Conservation (phyloP, 2,113 vertebrate genomes). For the Pyrgilauda ruficollis region DNA sequence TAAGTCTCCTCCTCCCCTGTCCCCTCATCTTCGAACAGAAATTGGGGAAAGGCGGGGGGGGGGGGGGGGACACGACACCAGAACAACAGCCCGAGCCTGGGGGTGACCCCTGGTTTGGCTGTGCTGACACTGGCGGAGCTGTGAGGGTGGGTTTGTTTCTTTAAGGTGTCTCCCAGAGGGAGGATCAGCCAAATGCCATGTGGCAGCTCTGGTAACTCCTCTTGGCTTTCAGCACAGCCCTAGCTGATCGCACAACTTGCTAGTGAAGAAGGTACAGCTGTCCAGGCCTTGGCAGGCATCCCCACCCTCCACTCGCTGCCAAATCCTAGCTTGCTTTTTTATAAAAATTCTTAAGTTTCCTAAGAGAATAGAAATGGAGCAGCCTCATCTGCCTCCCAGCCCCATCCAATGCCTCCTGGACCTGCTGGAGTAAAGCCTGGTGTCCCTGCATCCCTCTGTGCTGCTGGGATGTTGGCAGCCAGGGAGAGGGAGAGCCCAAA, state of each 20-base stretch:
- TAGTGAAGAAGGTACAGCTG: slow-evolving; percentile 68
- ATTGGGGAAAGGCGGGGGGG: fast-evolving
- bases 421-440: neutral
- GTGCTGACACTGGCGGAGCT: neutral
- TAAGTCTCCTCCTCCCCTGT: neutral
- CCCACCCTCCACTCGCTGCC: neutral
- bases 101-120: neutral
- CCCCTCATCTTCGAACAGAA: neutral
- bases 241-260: slow-evolving; percentile 33
- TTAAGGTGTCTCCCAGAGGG: slow-evolving; percentile 59
- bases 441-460: neutral
- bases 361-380: neutral
- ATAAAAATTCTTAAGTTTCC: neutral
- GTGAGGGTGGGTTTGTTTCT: slow-evolving; percentile 51
- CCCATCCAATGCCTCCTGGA: neutral
- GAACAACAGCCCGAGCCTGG: neutral
- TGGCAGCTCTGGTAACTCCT: slow-evolving; percentile 63
- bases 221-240: slow-evolving; percentile 22
- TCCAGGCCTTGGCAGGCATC: slow-evolving; percentile 52
- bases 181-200: slow-evolving; percentile 46
- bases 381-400: neutral
- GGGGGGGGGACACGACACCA: neutral
- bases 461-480: neutral
- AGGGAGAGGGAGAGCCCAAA: neutral
- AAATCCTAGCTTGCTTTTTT: neutral